Evolutionary conservation across 2,113 vertebrate genomes (phyloP).

Genomic region (Probosciger aterrimus): DNA sequence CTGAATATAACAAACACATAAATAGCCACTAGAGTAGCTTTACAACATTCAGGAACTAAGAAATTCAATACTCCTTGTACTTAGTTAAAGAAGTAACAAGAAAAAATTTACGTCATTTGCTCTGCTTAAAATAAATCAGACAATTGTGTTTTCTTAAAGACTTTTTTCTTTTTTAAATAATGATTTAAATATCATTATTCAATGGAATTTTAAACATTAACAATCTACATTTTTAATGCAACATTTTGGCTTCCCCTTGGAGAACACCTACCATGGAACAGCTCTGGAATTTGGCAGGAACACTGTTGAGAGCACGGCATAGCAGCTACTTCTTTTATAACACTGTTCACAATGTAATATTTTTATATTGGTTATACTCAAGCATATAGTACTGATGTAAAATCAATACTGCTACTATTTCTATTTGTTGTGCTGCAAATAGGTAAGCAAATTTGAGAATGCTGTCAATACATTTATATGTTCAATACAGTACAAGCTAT

Average conservation of each 20-base stretch:
- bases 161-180: rapidly evolving
- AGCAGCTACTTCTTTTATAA: background rate
- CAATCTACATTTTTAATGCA: background rate
- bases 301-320: rapidly evolving
- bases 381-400: background rate
- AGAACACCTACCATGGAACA: background rate
- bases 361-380: background rate
- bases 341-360: background rate
- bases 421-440: background rate
- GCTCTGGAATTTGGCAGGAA: background rate
- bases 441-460: background rate
- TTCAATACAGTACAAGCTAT: background rate
- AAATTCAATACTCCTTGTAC: background rate
- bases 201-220: background rate
- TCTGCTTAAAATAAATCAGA: background rate
- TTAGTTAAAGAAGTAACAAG: background rate
- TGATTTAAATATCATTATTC: background rate
- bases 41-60: background rate
- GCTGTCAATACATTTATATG: background rate
- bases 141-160: background rate
- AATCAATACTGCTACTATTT: background rate
- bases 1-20: background rate
- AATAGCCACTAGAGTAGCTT: background rate
- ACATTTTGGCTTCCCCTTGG: background rate
- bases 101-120: background rate